Evolutionary conservation across 1,140 invertebrate genomes (phyloP).

Genomic region (Ceratoteleas bidentatus): DNA sequence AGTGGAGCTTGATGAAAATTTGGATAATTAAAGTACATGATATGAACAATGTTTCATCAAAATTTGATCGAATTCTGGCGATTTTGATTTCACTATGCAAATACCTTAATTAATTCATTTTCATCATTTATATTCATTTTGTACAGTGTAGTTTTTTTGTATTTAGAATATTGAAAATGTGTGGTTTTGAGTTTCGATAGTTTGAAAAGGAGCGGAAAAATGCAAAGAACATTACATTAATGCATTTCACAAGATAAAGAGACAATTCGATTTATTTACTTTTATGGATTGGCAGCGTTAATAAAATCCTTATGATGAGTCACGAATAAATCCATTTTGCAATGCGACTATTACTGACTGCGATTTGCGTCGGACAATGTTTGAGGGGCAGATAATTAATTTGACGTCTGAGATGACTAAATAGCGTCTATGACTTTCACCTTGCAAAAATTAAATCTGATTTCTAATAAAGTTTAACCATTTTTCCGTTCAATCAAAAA

Average conservation of each 20-base stretch:
- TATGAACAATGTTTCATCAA: too few species aligned
- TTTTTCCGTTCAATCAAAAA: too few species aligned
- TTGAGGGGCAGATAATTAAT: conserved; percentile 4
- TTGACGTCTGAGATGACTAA: not conserved
- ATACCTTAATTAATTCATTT: too few species aligned
- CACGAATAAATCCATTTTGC: not conserved
- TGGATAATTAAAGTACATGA: too few species aligned
- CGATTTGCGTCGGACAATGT: not conserved
- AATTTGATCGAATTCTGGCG: too few species aligned
- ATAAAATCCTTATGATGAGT: conserved; percentile 4
- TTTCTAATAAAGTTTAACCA: not conserved
- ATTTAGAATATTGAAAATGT: not conserved
- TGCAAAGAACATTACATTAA: not conserved
- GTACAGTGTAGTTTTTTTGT: too few species aligned
- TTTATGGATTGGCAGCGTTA: not conserved
- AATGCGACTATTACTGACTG: conserved; percentile 3
- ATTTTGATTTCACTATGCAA: too few species aligned
- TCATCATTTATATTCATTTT: too few species aligned
- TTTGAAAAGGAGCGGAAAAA: not conserved
- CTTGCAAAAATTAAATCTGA: not conserved
- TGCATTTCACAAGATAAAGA: conserved; percentile 1
- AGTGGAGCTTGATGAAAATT: too few species aligned
- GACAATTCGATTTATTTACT: not conserved
- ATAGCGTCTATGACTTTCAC: not conserved
- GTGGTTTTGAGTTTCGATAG: not conserved